A percentile compares a stretch with the other conserved stretches of the same genome.
Evolutionary conservation across 2,113 vertebrate genomes (phyloP).

Genomic region (Tor tambroides): DNA sequence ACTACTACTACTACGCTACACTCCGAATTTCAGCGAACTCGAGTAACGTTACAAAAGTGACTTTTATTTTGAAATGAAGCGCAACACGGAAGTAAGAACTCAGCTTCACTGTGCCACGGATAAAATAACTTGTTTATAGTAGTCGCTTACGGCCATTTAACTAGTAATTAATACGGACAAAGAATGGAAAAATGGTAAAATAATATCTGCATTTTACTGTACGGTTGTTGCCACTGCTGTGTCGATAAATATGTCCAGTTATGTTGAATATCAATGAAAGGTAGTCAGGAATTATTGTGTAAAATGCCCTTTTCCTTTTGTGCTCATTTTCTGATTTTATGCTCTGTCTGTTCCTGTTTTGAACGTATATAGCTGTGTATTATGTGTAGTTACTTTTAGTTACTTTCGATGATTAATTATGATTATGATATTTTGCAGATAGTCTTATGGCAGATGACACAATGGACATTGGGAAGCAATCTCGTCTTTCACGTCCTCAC

Average conservation of each 20-base stretch:
- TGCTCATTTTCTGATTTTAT: neutral
- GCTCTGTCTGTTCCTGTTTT: neutral
- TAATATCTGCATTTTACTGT: neutral
- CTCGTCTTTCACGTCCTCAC: constrained; percentile 80
- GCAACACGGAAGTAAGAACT: constrained; percentile 11
- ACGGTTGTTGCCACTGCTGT: neutral
- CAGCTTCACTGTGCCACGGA: neutral
- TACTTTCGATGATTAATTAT: neutral
- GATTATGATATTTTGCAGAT: neutral
- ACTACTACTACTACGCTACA: neutral
- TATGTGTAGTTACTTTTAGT: neutral
- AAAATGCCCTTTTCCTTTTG: neutral
- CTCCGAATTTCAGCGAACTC: neutral
- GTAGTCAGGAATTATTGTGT: neutral
- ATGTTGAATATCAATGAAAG: neutral
- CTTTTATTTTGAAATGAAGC: constrained; percentile 53
- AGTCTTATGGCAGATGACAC: constrained; percentile 46
- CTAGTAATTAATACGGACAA: neutral
- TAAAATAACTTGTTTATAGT: neutral
- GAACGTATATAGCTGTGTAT: neutral
- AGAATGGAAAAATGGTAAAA: constrained; percentile 38
- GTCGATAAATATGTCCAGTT: neutral
- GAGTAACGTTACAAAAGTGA: neutral
- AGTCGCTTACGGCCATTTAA: neutral
- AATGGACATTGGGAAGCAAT: constrained; percentile 85